Conservation (phyloP, 2,113 vertebrate species). For the Xiphophorus hellerii region DNA sequence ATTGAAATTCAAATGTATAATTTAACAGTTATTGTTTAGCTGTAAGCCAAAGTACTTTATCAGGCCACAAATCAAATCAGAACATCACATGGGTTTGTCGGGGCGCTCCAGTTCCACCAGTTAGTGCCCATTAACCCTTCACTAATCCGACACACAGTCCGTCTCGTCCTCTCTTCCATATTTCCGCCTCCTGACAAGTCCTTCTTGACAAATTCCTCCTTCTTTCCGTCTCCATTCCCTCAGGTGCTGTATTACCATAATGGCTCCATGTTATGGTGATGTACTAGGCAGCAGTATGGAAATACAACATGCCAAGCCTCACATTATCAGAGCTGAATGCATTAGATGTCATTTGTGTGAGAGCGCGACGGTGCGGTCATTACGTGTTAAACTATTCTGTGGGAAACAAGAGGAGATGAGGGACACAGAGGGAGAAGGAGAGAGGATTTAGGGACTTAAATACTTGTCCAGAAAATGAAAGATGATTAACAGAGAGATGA, state of each 20-base stretch:
- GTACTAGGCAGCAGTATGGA: conserved; percentile 77
- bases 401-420: conserved; percentile 55
- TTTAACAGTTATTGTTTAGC: conserved; percentile 17
- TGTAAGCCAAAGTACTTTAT: conserved; percentile 24
- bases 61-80: conserved; percentile 12
- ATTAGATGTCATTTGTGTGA: conserved; percentile 80
- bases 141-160: conserved; percentile 27
- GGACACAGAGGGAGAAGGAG: conserved; percentile 27
- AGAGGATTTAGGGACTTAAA: conserved; percentile 35
- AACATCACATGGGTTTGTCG: conserved; percentile 29
- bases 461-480: conserved; percentile 38
- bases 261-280: conserved; percentile 78
- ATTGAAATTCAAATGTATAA: conserved; percentile 4
- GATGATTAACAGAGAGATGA: conserved; percentile 43
- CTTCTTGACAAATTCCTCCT: conserved; percentile 51
- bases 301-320: conserved; percentile 75
- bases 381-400: conserved; percentile 77
- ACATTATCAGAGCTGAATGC: conserved; percentile 76
- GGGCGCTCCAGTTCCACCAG: conserved; percentile 26
- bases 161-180: conserved; percentile 21
- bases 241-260: conserved; percentile 84
- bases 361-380: conserved; percentile 64
- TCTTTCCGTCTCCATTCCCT: conserved; percentile 71
- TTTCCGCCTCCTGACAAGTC: conserved; percentile 36
- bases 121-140: conserved; percentile 39